Evolutionary conservation across 2,797 vertebrate species (phyloP), one percentile per base, ranked within the genome.

Genomic region (Lindbergichthys nudifrons): DNA sequence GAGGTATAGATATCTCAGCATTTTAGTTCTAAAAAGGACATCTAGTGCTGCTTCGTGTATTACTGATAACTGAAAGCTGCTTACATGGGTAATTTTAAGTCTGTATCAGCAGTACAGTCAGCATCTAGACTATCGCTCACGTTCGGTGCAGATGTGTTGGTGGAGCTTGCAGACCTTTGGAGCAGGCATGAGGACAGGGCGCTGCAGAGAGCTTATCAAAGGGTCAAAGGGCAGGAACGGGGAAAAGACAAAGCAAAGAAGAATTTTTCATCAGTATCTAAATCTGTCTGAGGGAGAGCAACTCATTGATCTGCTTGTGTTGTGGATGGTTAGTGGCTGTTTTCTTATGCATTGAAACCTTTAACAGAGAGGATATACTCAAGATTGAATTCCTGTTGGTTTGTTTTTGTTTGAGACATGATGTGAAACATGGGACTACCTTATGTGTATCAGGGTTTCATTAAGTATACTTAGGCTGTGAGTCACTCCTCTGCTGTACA

Each of bases 91-190:
- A 3, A 65, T 78, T 82, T 62, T 6, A n/a, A 56, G 48, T 53
- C 65, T 65, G 32, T 75, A 63, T 77, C 43, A 63, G 41, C 14
- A 21, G n/a, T 73, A 21, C 56, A 26, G 16, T 83, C 68, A 73
- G 52, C 53, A 43, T n/a, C 3, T 43, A 32, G 23, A 14, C 18
- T 79, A 18, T 80, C n/a, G 3, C 66, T 83, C 58, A 45, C 9
- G 10, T 58, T 65, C 30, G 64, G 50, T 32, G 32, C 59, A 71
- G 62, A 43, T 3, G 2, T 72, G 77, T 75, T 71, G 56, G 58
- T 45, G 48, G 64, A 71, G 61, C n/a, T 58, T 23, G 10, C 65
- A 84, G 87, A 92, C 89, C 91, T 92, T 93, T 92, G 92, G 88
- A 92, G 68, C 71, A 39, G 51, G 0, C 5, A n/a, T 51, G 60